Evolutionary conservation across 2,113 vertebrate genomes (phyloP).

Genomic region (Chlorodrepanis virens): DNA sequence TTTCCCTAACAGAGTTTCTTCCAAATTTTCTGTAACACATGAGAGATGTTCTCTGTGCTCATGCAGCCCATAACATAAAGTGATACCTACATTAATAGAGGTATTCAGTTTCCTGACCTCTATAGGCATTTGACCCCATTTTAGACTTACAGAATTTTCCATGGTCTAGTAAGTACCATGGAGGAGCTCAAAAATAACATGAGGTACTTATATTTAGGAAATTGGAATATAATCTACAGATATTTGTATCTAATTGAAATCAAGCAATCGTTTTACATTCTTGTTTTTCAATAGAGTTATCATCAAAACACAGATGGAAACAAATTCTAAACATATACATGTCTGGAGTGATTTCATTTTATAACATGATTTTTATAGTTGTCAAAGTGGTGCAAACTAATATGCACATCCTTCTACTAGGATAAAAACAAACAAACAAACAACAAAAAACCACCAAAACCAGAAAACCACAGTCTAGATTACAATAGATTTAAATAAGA

Average conservation of each 20-base stretch:
- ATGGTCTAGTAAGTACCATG: neutral
- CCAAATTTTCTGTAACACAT: neutral
- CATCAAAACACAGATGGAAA: neutral
- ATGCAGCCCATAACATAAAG: neutral
- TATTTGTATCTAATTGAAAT: neutral
- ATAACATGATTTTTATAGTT: neutral
- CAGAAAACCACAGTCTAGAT: neutral
- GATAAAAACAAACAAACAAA: neutral
- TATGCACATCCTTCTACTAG: neutral
- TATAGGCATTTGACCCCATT: neutral
- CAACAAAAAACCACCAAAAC: too few relatives aligned
- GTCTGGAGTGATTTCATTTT: neutral
- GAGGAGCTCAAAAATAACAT: neutral
- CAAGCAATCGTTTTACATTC: neutral
- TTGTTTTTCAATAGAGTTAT: neutral
- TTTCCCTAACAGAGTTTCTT: neutral
- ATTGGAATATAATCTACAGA: neutral
- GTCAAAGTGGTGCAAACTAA: neutral
- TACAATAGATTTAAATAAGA: neutral
- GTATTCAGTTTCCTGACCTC: neutral
- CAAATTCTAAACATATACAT: neutral
- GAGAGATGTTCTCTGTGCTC: neutral
- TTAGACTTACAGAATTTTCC: neutral
- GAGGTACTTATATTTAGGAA: neutral
- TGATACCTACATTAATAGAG: neutral